Evolutionary conservation across 1,140 invertebrate species (phyloP).

Genomic region (Drosophila sp.): DNA sequence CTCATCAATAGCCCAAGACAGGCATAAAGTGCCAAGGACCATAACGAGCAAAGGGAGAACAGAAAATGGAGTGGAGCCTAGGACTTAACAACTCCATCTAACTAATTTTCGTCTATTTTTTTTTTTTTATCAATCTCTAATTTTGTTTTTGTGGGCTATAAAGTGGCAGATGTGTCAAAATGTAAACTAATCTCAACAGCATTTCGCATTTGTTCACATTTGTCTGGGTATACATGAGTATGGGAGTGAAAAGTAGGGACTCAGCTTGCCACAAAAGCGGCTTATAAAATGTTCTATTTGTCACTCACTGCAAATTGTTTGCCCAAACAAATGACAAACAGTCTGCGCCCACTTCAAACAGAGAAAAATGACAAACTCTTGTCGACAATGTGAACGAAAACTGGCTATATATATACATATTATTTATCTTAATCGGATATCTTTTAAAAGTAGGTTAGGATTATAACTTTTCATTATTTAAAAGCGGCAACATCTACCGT

Average conservation of each 20-base stretch:
- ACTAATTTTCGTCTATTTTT: background rate
- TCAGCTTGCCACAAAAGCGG: background rate
- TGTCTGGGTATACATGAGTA: background rate
- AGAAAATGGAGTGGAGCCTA: background rate
- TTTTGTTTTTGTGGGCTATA: background rate
- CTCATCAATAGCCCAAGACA: slow-evolving; percentile 65
- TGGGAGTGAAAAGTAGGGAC: background rate
- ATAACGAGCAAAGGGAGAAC: slow-evolving; percentile 33
- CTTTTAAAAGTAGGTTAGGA: background rate
- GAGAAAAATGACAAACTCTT: background rate
- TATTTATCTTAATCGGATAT: background rate
- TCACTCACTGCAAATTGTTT: background rate
- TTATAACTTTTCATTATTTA: background rate
- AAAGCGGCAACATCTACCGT: background rate
- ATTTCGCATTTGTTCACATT: background rate
- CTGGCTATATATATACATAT: background rate
- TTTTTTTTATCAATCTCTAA: background rate
- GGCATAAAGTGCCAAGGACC: slow-evolving; percentile 46
- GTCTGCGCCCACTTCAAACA: background rate
- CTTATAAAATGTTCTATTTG: background rate
- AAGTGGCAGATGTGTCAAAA: slow-evolving; percentile 3
- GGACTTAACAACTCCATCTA: background rate
- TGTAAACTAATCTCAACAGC: slow-evolving; percentile 5
- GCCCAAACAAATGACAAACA: background rate
- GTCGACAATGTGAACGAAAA: background rate